Evolutionary conservation across 2,888 invertebrate genomes (phyloP), one percentile per base, ranked within the genome.

Genomic region (Drosophila ochracea): DNA sequence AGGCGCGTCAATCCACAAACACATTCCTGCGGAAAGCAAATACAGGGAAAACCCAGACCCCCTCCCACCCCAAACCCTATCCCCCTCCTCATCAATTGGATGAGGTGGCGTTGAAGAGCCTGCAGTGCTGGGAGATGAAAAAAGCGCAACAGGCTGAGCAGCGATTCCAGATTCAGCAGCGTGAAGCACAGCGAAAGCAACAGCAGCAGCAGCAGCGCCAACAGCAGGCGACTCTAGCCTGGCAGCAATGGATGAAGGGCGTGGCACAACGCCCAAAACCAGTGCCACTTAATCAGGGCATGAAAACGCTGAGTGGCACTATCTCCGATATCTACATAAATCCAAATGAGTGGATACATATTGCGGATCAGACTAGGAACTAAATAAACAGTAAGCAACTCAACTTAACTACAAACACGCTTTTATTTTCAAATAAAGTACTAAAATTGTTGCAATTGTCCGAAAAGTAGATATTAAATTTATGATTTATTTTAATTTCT

Each of bases 261-360:
- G 93, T 86, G 10, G 81, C 80, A 0, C 81, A 91, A 4, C 92
- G 92, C 50, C 93, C 93, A 9, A 93, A 93, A 47, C 93, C 93
- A 4, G 93, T 93, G 53, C 93, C 93, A 3, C 82, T 93, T 4
- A 92, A 92, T 70, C 91, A 91, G 28, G 93, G 93, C 13, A 78
- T 93, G 3, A 73, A 90, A 19, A 91, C 93, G 4, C 79, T 93
- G 33, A 92, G 92, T 28, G 93, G 93, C 39, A 92, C 93, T 1
- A 75, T 93, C 61, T 93, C 93, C 4, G 68, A 89, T 33, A 90
- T 93, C 28, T 93, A 88, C 68, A 69, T 93, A 3, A 93, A 93
- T 86, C 93, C 93, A 25, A 91, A 91, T 39, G 84, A 90, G 59
- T 93, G 93, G 93, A 61, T 83, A 6, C 19, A 81, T 11, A 11